Evolutionary conservation across 2,797 vertebrate genomes (phyloP), one percentile per base, ranked within the genome.

Genomic region (Lepus oiostolus): DNA sequence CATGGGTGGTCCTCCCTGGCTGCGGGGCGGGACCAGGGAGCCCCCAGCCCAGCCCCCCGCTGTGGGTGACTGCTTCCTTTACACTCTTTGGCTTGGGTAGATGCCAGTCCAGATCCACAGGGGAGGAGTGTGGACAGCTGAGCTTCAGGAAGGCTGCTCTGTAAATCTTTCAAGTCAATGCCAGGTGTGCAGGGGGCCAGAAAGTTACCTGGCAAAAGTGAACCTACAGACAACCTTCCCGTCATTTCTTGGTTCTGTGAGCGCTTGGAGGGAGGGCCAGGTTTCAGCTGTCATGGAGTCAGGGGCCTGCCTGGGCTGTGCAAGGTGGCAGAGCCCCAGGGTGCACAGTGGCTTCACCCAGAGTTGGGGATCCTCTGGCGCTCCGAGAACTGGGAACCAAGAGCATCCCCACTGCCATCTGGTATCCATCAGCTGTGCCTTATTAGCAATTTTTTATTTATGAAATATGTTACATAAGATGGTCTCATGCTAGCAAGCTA

Each of bases 81-180:
- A 12, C 30, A 8, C 17, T 42, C 6, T 0, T 26, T 30, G 32
- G 1, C 16, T 14, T 17, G 22, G 42, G n/a, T 35, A 26, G n/a
- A 54, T 26, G 28, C 21, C 38, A 9, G 28, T 12, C 21, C 30
- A 12, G 5, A 2, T 4, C 35, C 52, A 16, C 10, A 60, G 67
- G 47, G 60, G 3, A 14, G 35, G 52, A 3, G 17, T 9, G 0
- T 9, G 3, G 26, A 28, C 35, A 26, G 10, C 0, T 7, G 42
- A 52, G 42, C 68, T 47, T 52, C 24, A 52, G 88, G 42, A 35
- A 5, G 65, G 11, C 90, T 32, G 9, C 71, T 68, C 7, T 24
- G 12, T 7, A 0, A 4, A 10, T 14, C 71, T 58, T 26, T 10
- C 13, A 21, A 71, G 19, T 2, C 26, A 19, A 16, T 5, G 7